These are phyloP conservation scores for Aphelinus certus DNA, from an alignment of 1,140 invertebrate genomes.

Conservation along the genomic window DNA sequence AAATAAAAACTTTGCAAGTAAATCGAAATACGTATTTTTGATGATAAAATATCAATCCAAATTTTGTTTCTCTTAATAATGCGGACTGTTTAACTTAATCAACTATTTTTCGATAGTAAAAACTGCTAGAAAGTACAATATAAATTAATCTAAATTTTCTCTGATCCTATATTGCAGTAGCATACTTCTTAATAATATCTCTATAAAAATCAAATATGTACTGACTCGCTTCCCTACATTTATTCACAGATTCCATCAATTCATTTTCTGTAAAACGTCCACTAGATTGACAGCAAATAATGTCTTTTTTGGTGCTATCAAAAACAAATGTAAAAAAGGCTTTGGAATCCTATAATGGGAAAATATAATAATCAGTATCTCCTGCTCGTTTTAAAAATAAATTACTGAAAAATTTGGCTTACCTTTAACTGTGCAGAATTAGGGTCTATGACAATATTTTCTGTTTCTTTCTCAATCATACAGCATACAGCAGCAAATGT, in stretches of 20 bases:
- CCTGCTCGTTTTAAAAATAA: not conserved
- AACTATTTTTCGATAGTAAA: too few relatives aligned
- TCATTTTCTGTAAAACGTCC: constrained; percentile 74
- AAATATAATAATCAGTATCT: constrained; percentile 20
- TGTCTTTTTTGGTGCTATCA: constrained; percentile 72
- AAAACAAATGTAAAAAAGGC: constrained; percentile 77
- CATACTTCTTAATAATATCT: constrained; percentile 70
- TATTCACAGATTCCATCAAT: constrained; percentile 71
- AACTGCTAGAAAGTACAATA: too few relatives aligned
- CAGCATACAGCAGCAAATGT: constrained; percentile 82
- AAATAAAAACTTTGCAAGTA: too few relatives aligned
- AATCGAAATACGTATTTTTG: too few relatives aligned
- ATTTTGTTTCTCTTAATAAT: too few relatives aligned
- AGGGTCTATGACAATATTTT: constrained; percentile 76
- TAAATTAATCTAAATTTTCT: not conserved
- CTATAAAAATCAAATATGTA: constrained; percentile 79
- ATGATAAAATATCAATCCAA: too few relatives aligned
- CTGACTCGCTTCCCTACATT: constrained; percentile 73
- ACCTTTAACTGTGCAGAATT: constrained; percentile 65
- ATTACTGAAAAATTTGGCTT: constrained; percentile 32
- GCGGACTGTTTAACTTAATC: too few relatives aligned
- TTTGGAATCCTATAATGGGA: constrained; percentile 56
- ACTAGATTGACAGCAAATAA: constrained; percentile 73
- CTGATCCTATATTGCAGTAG: constrained; percentile 59
- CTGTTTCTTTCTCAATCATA: constrained; percentile 71